Percentiles rank a stretch among this genome's conserved stretches.
phyloP scores from a whole-genome alignment of 2,888 invertebrate genomes.

The Troilus luridus region DNA sequence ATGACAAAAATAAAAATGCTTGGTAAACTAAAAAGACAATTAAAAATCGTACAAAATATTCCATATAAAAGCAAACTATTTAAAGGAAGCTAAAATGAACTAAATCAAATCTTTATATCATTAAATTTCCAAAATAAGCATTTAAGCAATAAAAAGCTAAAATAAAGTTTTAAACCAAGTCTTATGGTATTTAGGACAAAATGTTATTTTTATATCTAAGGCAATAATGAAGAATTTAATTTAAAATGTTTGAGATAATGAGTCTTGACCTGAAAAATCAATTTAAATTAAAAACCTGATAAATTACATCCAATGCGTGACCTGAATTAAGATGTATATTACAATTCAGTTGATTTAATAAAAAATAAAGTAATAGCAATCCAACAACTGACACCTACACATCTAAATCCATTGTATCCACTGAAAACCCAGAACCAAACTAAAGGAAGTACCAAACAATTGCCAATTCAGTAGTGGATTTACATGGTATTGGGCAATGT shows the following conservation, averaged over 20 bases:
- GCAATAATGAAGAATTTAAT: not conserved
- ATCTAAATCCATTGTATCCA: conserved; percentile 12
- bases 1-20: too few relatives aligned
- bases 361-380: not conserved
- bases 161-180: not conserved
- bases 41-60: too few relatives aligned
- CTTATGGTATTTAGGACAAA: not conserved
- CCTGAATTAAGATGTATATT: not conserved
- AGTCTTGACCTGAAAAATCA: not conserved
- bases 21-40: too few relatives aligned
- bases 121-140: not conserved
- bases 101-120: too few relatives aligned
- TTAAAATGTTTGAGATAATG: not conserved
- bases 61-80: too few relatives aligned
- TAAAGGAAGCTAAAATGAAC: too few relatives aligned
- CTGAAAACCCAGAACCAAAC: conserved; percentile 27
- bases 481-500: conserved; percentile 20
- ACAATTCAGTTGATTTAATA: not conserved
- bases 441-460: conserved; percentile 40
- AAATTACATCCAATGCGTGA: not conserved
- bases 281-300: not conserved
- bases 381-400: not conserved
- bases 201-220: not conserved
- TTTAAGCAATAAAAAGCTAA: not conserved
- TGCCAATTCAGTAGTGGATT: conserved; percentile 20